Percentiles rank a stretch among this genome's conserved stretches.
These are phyloP conservation scores for Macrotrachela quadricornifera DNA, from an alignment of 1,140 invertebrate genomes.

Conservation along the genomic window DNA sequence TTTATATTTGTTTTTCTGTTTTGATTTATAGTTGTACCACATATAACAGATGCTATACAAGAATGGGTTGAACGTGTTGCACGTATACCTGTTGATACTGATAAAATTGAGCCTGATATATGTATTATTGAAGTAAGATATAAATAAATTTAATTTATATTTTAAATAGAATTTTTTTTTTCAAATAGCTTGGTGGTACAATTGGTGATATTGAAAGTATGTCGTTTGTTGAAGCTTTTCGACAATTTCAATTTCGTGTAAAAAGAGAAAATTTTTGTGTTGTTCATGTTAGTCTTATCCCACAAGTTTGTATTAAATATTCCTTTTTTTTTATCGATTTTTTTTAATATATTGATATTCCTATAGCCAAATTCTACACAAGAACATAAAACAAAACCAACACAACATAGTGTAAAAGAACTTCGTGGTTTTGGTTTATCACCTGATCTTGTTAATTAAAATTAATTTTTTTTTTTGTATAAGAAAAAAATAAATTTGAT, in stretches of 20 bases:
- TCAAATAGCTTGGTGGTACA: conserved; percentile 61
- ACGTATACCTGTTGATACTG: conserved; percentile 48
- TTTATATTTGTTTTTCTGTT: conserved; percentile 9
- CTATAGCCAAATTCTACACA: conserved; percentile 53
- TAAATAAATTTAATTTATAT: conserved; percentile 45
- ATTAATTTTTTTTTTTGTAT: background rate
- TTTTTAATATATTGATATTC: conserved; percentile 50
- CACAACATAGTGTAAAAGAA: conserved; percentile 77
- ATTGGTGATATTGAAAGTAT: conserved; percentile 97
- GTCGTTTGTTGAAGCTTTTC: conserved; percentile 92
- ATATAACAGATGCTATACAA: conserved; percentile 91
- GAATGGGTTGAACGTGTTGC: conserved; percentile 88
- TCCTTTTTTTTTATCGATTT: conserved; percentile 68
- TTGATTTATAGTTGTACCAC: conserved; percentile 61
- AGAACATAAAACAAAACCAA: conserved; percentile 94
- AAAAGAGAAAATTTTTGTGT: conserved; percentile 74
- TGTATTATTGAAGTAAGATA: conserved; percentile 34
- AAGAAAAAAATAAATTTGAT: background rate
- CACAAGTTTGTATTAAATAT: conserved; percentile 55
- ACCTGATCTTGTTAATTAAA: conserved; percentile 52
- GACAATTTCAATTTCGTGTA: conserved; percentile 82
- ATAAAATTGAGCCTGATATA: conserved; percentile 43
- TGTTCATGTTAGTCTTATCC: conserved; percentile 82
- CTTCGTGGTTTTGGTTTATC: conserved; percentile 68
- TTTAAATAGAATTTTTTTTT: conserved; percentile 46